Conservation (phyloP, 2,797 vertebrate species). For the Trachops cirrhosus region DNA sequence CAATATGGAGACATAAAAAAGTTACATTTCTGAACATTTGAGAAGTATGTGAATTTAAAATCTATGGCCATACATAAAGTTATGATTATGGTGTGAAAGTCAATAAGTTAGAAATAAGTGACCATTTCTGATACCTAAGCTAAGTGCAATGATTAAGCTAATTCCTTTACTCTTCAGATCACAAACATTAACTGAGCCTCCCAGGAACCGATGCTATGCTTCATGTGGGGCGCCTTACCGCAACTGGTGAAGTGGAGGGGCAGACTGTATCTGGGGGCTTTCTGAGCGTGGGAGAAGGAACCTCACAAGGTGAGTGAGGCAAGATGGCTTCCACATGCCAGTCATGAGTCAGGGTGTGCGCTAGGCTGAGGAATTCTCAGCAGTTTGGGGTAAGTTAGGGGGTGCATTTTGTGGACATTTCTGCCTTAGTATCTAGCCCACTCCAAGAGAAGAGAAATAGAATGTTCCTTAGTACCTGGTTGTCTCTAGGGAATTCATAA, state of each 20-base stretch:
- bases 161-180: neutral
- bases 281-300: neutral
- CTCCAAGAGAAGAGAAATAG: neutral
- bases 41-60: neutral
- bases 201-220: neutral
- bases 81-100: neutral
- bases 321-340: neutral
- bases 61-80: neutral
- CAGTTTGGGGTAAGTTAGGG: neutral
- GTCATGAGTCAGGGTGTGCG: neutral
- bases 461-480: neutral
- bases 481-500: neutral
- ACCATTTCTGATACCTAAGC: neutral
- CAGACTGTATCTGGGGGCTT: neutral
- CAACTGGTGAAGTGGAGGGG: neutral
- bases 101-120: neutral
- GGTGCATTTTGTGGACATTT: neutral
- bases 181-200: neutral
- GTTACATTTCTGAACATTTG: neutral
- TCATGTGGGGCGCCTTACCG: neutral
- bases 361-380: neutral
- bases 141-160: neutral
- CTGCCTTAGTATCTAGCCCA: neutral
- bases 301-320: neutral
- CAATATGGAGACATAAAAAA: neutral